Base-by-base conservation (phyloP, 2,888 invertebrate species). In the Lucinisca nassula region DNA sequence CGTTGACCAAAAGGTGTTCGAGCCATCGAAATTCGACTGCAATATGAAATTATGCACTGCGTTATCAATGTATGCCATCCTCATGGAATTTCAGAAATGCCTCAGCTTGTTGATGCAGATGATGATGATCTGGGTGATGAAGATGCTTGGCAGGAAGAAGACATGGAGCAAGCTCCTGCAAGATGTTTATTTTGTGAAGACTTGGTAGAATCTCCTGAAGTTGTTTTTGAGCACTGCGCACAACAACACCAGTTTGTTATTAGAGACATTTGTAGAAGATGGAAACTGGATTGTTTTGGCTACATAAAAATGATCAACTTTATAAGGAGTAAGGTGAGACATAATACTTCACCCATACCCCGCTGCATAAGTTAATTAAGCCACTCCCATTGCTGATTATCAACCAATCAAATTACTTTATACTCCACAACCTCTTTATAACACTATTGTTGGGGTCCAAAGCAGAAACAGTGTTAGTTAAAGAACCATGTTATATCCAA, bases 251-350 rank as follows among this genome's bases (percentile, higher is more conserved):
- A 88, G n/a, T 94, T 95, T 80, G 84, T 92, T 79, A 91, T 96
- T 10, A 75, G 70, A 17, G 72, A 80, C 0, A 51, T 91, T n/a
- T 90, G 90, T 72, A 61, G 74, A 14, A 85, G 37, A 38, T 93
- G 91, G 89, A 75, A 92, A 6, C 80, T 95, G 24, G 95, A 95
- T 82, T 94, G 94, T 80, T 94, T 95, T 80, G 91, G 91, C n/a
- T 96, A 94, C 88, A 96, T 96, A 49, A 95, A 95, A 81, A 86
- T 96, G 91, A 91, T 96, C 79, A 96, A 96, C 89, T 96, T 90
- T 83, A 94, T 95, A 27, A 88, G 96, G 61, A 85, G 82, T 79
- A 87, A 93, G 92, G 96, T 95, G 85, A 84, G 61, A 67, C 17
- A 21, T n/a, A n/a, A n/a, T n/a, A n/a, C n/a, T n/a, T n/a, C n/a